Base-by-base conservation (phyloP, 1,140 invertebrate genomes). In the Chionoecetes opilio region DNA sequence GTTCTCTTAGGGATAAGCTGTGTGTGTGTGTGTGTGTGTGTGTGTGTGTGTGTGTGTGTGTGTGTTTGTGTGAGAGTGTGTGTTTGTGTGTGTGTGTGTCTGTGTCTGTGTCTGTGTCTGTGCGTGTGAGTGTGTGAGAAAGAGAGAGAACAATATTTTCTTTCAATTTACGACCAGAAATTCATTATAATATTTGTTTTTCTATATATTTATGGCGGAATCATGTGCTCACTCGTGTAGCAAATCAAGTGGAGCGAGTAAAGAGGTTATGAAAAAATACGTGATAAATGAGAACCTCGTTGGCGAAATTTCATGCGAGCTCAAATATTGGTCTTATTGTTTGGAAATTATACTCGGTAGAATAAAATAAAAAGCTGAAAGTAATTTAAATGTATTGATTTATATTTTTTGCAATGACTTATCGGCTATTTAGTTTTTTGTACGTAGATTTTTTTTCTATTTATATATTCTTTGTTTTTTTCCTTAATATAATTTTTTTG, bases 11-110 rank as follows among this genome's bases (percentile, higher is more conserved):
- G 38, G 38, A 41, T 6, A 41, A n/a, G n/a, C n/a, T n/a, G 63
- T n/a, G 63, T n/a, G 63, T n/a, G 63, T n/a, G 63, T n/a, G 63
- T n/a, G 63, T n/a, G 63, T n/a, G 63, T n/a, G 63, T n/a, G 63
- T n/a, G 63, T n/a, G 63, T n/a, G 63, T n/a, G 63, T n/a, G 63
- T n/a, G 63, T n/a, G 63, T n/a, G 63, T n/a, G 63, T n/a, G 63
- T n/a, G 63, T n/a, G 63, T n/a, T 17, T n/a, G 63, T n/a, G 63
- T n/a, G 63, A 75, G 63, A 75, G 63, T n/a, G 63, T n/a, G 63
- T n/a, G 63, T n/a, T 17, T n/a, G 63, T n/a, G 63, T n/a, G n/a
- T n/a, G n/a, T n/a, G n/a, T n/a, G n/a, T n/a, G n/a, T n/a, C n/a
- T n/a, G n/a, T n/a, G n/a, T n/a, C n/a, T n/a, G n/a, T n/a, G n/a